Base-by-base conservation (phyloP, 2,888 invertebrate species). In the Epinotia bilunana region DNA sequence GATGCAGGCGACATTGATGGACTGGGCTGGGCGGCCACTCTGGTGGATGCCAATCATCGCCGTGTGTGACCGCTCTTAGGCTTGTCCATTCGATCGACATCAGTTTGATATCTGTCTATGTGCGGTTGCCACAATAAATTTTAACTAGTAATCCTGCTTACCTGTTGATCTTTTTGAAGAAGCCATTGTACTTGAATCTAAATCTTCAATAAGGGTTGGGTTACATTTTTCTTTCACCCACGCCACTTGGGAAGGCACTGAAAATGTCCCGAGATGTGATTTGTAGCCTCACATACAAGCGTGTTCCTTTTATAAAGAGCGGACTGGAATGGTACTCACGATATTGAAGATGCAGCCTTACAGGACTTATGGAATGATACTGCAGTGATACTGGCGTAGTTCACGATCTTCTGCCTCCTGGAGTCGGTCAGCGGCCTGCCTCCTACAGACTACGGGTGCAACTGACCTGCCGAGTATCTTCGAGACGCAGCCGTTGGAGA, bases 401-500 rank as follows among this genome's bases (percentile, higher is more conserved):
- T 20, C 86, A 99, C 99, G 86, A 99, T 99, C 95, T 99, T 98
- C 95, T 99, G 99, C 83, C 99, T 95, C 86, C 99, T 99, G 85
- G 98, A 97, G 95, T 99, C 99, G 78, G 99, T 99, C 92, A 57
- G 57, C 20, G 57, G 20, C 20, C 20, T 57, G 11, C 57, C 57
- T 57, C n/a, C 53, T 20, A 57, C 57, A 57, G 4, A 57, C 57
- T 7, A 20, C 11, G 11, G 49, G 13, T 49, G 11, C 74, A 77
- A 91, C 95, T 95, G 94, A 98, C 98, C 98, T 98, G 95, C 99
- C 99, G 83, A 99, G 97, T 88, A 99, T 99, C 95, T 99, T 99
- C 93, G 99, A 98, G 89, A 99, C 99, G 95, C 98, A 99, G 91
- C 99, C 99, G 94, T 99, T 99, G 94, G 99, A 99, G 90, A 99